phyloP scores from a whole-genome alignment of 2,888 invertebrate genomes.

The Limnephilus lunatus region DNA sequence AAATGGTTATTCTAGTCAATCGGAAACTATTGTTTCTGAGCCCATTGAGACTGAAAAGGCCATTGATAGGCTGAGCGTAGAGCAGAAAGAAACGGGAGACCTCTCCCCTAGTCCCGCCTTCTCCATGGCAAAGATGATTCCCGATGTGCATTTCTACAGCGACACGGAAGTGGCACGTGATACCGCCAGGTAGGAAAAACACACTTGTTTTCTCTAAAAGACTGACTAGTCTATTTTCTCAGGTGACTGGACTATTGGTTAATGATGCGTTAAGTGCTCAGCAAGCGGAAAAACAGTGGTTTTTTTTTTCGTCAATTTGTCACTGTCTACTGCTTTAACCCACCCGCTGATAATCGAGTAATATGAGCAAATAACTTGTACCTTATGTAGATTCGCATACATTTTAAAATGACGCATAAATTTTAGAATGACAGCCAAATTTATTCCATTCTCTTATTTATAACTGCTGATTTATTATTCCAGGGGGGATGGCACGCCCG shows the following conservation, averaged over 20 bases:
- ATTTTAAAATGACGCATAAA: too few relatives aligned
- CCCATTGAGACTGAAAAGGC: conserved; percentile 68
- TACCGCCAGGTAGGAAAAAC: conserved; percentile 42
- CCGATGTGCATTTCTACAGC: conserved; percentile 93
- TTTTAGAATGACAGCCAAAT: not conserved
- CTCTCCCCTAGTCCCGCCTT: conserved; percentile 70
- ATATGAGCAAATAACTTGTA: not conserved
- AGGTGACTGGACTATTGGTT: not conserved
- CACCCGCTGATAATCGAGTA: too few relatives aligned
- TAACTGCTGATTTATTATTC: conserved; percentile 14
- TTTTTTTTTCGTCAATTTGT: not conserved
- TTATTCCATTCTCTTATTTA: conserved; percentile 68
- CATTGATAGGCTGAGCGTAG: conserved; percentile 61
- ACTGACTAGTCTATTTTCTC: not conserved
- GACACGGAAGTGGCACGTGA: conserved; percentile 89
- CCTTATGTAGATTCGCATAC: too few relatives aligned
- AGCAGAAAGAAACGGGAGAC: conserved; percentile 61
- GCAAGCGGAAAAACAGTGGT: not conserved
- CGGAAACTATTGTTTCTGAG: conserved; percentile 76
- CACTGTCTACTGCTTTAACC: too few relatives aligned
- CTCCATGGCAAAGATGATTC: conserved; percentile 70
- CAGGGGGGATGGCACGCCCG: conserved; percentile 89
- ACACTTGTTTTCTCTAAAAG: not conserved
- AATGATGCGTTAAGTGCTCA: not conserved
- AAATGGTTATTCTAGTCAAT: conserved; percentile 73